Base-by-base conservation (phyloP, 2,113 vertebrate species). In the Pelmatolapia mariae region DNA sequence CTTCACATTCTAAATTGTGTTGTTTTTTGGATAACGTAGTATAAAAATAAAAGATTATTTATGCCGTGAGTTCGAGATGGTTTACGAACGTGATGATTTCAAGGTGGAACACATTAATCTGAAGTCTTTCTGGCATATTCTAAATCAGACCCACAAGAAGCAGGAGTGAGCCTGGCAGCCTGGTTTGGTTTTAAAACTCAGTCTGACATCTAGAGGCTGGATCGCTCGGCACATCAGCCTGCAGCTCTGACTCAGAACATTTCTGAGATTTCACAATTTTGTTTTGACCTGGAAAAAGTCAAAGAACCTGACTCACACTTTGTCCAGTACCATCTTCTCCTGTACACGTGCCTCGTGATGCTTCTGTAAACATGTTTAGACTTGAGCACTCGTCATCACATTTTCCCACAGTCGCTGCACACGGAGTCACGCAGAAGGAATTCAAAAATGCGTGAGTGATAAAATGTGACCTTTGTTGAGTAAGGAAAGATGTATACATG, bases 391-490 rank as follows among this genome's bases (percentile, higher is more conserved):
- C 82, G 50, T 68, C 71, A 18, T 87, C 66, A 33, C 85, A 73
- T 91, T 82, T 89, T 84, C 52, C 31, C 45, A 38, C 80, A 71
- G n/a, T 82, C 52, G 6, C 84, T 15, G 71, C 45, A 22, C 52
- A n/a, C 3, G 0, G 38, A 81, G 68, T 90, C 80, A 79, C 57
- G 59, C 59, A 86, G 45, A 87, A 81, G 68, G 68, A 83, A 83
- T 86, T 79, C 71, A 22, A 26, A 50, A 82, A 76, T 73, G 82
- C 52, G 40, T 8, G 38, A 84, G 50, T 40, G 76, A 84, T 86
- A 80, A 89, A 85, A 84, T 87, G 85, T 80, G 87, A 90, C 79
- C 82, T 95, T 95, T 95, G 92, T 91, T 94, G 84, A 90, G 91
- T 89, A 89, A 81, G 86, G 76, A 83, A 47, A 83, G 78, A 89